Percentiles rank a stretch among this genome's conserved stretches.
Conservation (phyloP, 2,888 invertebrate genomes). For the Thera obeliscata region DNA sequence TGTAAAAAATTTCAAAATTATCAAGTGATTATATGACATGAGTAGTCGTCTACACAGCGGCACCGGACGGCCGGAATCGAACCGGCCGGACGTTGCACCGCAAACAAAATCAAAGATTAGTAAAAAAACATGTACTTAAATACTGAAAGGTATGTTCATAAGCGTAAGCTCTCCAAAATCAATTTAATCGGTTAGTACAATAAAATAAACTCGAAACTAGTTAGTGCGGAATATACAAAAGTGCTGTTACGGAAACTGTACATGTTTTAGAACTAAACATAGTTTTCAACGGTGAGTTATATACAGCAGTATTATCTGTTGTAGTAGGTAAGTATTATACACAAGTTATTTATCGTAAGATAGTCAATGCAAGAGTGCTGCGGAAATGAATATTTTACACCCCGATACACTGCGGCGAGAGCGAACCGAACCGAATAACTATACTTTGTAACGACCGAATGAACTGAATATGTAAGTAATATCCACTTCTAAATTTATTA, state of each 20-base stretch:
- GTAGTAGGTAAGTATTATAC: slow-evolving; percentile 76
- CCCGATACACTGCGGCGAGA: slow-evolving; percentile 23
- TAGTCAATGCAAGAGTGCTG: slow-evolving; percentile 85
- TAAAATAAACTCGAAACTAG: slow-evolving; percentile 83
- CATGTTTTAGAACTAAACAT: slow-evolving; percentile 86
- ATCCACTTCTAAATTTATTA: no score
- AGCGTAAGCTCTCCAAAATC: slow-evolving; percentile 83
- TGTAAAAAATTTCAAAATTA: slow-evolving; percentile 83
- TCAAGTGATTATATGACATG: slow-evolving; percentile 69
- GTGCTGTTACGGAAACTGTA: slow-evolving; percentile 85
- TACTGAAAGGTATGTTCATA: slow-evolving; percentile 80
- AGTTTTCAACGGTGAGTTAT: slow-evolving; percentile 82
- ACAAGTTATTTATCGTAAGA: slow-evolving; percentile 80
- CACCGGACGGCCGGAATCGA: slow-evolving; percentile 61
- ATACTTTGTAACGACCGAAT: slow-evolving; percentile 1
- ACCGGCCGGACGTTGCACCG: slow-evolving; percentile 62
- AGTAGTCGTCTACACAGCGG: slow-evolving; percentile 77
- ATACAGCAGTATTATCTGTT: slow-evolving; percentile 82
- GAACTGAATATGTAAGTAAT: neutral
- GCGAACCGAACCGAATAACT: slow-evolving; percentile 13
- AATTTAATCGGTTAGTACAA: slow-evolving; percentile 76
- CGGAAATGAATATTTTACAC: slow-evolving; percentile 80
- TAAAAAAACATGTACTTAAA: slow-evolving; percentile 85
- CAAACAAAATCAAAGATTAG: slow-evolving; percentile 78
- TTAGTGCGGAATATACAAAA: slow-evolving; percentile 84